Evolutionary conservation across 2,797 vertebrate species (phyloP).

Genomic region (Melanotaenia boesemani): DNA sequence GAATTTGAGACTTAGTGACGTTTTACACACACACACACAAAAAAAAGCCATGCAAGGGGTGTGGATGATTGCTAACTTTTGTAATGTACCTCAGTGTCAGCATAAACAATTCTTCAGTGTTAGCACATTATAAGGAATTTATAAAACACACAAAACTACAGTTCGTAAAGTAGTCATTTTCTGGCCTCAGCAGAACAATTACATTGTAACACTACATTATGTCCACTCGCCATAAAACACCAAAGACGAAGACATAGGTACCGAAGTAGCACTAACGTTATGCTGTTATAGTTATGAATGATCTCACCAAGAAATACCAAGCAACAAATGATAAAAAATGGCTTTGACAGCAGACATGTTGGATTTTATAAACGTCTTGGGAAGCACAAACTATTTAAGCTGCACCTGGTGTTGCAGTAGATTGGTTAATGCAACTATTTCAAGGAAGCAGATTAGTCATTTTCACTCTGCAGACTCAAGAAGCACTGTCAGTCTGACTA

Average conservation of each 20-base stretch:
- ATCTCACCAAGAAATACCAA: not conserved
- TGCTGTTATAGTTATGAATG: not conserved
- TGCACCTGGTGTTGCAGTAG: not conserved
- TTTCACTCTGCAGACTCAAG: not conserved
- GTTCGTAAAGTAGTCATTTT: not conserved
- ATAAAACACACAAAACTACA: not conserved
- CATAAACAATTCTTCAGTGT: not conserved
- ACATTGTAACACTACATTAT: no score
- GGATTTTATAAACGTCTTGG: not conserved
- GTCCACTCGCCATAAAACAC: no score
- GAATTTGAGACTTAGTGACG: not conserved
- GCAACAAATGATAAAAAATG: not conserved
- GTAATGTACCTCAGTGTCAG: not conserved
- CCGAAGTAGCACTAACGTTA: no score
- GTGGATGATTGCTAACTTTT: not conserved
- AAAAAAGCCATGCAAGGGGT: not conserved
- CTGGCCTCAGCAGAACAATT: no score
- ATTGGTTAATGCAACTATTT: not conserved
- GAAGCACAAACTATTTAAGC: not conserved
- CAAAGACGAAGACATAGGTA: no score
- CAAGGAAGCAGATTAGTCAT: not conserved
- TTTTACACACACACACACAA: not conserved
- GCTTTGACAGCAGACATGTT: not conserved
- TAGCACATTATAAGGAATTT: no score
- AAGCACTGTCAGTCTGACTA: not conserved